Percentiles rank a stretch among this genome's conserved stretches.
phyloP scores from a whole-genome alignment of 2,888 invertebrate species.

The Desoria tigrina region DNA sequence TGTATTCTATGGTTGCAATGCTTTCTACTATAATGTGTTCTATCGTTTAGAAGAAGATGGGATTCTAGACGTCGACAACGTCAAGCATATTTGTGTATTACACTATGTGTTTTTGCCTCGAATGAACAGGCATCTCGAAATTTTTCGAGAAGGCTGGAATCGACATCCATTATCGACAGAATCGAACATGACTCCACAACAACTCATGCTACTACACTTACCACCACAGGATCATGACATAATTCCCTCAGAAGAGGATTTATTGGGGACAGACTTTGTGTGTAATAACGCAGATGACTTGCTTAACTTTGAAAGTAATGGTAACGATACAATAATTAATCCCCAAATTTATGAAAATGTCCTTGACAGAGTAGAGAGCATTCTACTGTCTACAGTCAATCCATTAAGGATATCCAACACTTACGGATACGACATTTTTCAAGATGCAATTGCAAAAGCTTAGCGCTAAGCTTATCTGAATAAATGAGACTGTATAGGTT shows the following conservation, averaged over 20 bases:
- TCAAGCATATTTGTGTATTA: constrained; percentile 15
- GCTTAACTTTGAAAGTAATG: constrained; percentile 1
- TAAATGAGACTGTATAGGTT: too few species aligned
- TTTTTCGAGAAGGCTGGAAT: constrained; percentile 30
- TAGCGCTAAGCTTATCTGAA: too few species aligned
- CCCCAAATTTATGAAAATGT: too few species aligned
- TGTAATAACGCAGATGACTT: constrained; percentile 5
- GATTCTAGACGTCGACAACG: constrained; percentile 18
- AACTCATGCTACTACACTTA: constrained; percentile 23
- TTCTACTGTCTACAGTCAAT: too few species aligned
- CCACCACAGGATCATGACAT: constrained; percentile 23
- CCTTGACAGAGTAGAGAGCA: too few species aligned
- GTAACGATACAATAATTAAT: too few species aligned
- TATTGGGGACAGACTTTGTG: background rate
- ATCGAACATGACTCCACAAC: constrained; percentile 20
- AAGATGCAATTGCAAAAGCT: too few species aligned
- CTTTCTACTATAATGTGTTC: constrained; percentile 20
- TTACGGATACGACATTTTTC: too few species aligned
- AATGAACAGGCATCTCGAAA: constrained; percentile 15
- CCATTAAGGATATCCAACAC: too few species aligned
- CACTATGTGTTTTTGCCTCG: constrained; percentile 33
- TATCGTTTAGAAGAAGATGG: constrained; percentile 20
- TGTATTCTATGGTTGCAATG: constrained; percentile 27
- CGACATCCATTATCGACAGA: constrained; percentile 32
- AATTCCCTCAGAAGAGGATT: too few species aligned